phyloP scores from a whole-genome alignment of 2,888 invertebrate genomes.

The Lapara coniferarum region DNA sequence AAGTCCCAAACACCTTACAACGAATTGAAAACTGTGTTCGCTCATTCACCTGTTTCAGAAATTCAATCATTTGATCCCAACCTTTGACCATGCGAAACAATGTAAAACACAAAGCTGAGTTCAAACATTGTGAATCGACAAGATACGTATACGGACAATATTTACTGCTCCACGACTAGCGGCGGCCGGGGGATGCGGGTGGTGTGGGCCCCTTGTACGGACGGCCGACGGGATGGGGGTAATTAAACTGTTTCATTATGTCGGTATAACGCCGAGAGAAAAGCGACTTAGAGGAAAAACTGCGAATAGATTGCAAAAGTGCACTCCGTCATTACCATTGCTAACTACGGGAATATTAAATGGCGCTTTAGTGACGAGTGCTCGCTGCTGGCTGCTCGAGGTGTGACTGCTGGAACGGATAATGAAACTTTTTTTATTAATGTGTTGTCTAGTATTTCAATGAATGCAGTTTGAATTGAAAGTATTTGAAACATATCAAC shows the following conservation, averaged over 20 bases:
- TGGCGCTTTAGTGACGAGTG: not conserved
- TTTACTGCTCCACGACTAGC: slow-evolving; percentile 16
- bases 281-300: slow-evolving; percentile 38
- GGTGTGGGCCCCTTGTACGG: slow-evolving; percentile 25
- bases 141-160: slow-evolving; percentile 11
- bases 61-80: not conserved
- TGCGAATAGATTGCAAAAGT: slow-evolving; percentile 38
- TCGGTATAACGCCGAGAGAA: slow-evolving; percentile 45
- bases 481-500: no score
- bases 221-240: slow-evolving; percentile 55
- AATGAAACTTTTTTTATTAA: no score
- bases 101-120: not conserved
- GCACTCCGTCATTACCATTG: slow-evolving; percentile 25
- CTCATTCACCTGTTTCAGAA: not conserved
- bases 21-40: not conserved
- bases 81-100: not conserved
- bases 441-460: no score
- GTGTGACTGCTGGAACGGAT: not conserved
- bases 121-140: not conserved
- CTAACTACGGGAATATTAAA: slow-evolving; percentile 22
- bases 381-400: not conserved
- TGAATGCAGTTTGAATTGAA: no score
- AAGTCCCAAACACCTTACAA: not conserved
- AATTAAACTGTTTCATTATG: slow-evolving; percentile 66
- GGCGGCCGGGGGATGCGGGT: not conserved